Conservation (phyloP, 2,113 vertebrate species). For the Protobothrops flavoviridis region DNA sequence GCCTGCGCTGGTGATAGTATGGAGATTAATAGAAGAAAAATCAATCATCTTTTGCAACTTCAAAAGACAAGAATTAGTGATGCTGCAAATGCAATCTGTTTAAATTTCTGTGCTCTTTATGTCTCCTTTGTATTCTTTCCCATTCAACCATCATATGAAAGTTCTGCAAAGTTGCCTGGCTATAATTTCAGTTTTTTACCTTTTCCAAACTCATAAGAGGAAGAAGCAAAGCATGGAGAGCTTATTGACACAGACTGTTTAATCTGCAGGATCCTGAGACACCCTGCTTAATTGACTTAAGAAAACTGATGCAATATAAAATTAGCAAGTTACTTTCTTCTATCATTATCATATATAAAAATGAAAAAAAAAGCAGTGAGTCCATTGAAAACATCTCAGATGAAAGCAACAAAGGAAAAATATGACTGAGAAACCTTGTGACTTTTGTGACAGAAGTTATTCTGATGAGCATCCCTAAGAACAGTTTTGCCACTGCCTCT, state of each 20-base stretch:
- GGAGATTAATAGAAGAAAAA: background rate
- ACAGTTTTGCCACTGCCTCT: background rate
- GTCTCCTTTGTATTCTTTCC: background rate
- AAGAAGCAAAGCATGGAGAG: background rate
- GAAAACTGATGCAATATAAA: slow-evolving; percentile 18
- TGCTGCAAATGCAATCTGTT: background rate
- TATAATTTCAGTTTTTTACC: background rate
- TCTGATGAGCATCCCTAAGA: background rate
- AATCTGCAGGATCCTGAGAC: background rate
- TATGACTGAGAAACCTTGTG: background rate
- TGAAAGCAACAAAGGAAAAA: background rate
- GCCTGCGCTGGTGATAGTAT: background rate
- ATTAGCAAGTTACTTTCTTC: background rate
- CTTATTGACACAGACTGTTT: background rate
- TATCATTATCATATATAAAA: background rate
- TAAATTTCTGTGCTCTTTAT: background rate
- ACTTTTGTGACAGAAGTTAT: background rate
- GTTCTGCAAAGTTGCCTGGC: background rate
- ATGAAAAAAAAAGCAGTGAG: slow-evolving; percentile 25
- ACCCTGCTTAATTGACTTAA: background rate
- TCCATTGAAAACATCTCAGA: background rate
- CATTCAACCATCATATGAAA: background rate
- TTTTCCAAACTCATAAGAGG: background rate
- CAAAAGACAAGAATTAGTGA: background rate
- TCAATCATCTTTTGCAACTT: background rate